Evolutionary conservation across 2,797 vertebrate genomes (phyloP).

Genomic region (Lagorchestes hirsutus): DNA sequence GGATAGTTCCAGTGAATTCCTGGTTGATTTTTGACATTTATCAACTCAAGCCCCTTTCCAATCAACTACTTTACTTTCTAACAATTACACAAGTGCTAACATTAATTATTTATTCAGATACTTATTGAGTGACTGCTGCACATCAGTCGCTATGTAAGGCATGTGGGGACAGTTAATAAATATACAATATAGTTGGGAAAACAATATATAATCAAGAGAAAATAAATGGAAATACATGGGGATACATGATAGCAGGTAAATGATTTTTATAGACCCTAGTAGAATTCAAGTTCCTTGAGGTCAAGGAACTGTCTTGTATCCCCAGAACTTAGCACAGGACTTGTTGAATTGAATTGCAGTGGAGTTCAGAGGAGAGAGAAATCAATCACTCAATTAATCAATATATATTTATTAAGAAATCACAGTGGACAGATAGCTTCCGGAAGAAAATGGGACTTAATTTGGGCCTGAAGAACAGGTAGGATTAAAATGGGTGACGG

Average conservation of each 20-base stretch:
- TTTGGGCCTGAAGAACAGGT: neutral
- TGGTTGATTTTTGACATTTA: neutral
- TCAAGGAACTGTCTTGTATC: neutral
- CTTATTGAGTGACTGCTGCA: neutral
- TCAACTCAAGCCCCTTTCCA: neutral
- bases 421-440: neutral
- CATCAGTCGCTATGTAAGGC: neutral
- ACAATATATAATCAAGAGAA: neutral
- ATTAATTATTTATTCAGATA: neutral
- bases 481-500: neutral
- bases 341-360: neutral
- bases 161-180: neutral
- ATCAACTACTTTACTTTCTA: neutral
- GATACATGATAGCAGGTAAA: neutral
- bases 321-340: neutral
- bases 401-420: neutral
- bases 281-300: neutral
- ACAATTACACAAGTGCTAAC: neutral
- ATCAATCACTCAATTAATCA: neutral
- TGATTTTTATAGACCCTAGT: neutral
- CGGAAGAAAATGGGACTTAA: neutral
- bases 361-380: neutral
- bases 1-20: neutral
- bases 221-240: neutral
- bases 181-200: neutral